These are phyloP conservation scores for Poecile atricapillus DNA, from an alignment of 2,113 vertebrate genomes.

Conservation along the genomic window DNA sequence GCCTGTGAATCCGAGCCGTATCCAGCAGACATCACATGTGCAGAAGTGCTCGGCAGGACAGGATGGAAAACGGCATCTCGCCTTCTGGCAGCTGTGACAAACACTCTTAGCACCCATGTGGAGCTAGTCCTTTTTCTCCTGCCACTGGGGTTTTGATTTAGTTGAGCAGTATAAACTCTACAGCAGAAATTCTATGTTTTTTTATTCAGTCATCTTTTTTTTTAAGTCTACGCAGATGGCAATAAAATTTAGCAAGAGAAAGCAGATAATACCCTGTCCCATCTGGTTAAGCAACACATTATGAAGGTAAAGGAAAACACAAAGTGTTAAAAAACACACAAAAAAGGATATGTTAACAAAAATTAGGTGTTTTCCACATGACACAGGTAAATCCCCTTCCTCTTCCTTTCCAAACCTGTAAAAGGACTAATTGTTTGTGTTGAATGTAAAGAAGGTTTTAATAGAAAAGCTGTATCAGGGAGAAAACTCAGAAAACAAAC, in stretches of 20 bases:
- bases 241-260: not conserved
- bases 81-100: not conserved
- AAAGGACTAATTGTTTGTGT: not conserved
- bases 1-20: not conserved
- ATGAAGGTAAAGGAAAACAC: not conserved
- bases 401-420: not conserved
- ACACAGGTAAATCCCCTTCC: not conserved
- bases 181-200: not conserved
- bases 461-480: constrained; percentile 24
- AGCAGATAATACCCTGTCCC: not conserved
- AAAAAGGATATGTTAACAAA: not conserved
- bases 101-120: not conserved
- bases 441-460: constrained; percentile 59
- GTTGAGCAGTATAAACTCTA: not conserved
- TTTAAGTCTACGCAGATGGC: not conserved
- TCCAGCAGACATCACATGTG: not conserved
- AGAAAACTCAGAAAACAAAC: constrained; percentile 42
- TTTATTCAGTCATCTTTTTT: not conserved
- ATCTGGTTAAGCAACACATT: not conserved
- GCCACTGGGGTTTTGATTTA: not conserved
- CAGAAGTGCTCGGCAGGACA: not conserved
- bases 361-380: not conserved
- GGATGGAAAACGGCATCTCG: not conserved
- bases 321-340: not conserved
- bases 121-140: not conserved